Conservation (phyloP, 2,113 vertebrate genomes). For the Hirundichthys speculiger region DNA sequence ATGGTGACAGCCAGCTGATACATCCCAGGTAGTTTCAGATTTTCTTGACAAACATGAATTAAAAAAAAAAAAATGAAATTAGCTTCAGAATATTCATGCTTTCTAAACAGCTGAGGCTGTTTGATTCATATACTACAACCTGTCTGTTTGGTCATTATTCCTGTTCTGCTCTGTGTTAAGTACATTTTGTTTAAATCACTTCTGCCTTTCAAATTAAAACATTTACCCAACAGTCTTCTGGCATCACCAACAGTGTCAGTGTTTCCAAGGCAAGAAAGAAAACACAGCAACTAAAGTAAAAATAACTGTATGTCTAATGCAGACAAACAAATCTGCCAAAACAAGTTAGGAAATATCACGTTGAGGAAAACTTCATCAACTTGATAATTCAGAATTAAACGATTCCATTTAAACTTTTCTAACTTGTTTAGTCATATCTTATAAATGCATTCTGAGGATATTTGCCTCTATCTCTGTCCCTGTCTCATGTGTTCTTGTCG, state of each 20-base stretch:
- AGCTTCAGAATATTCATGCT: background rate
- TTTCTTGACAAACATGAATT: no score
- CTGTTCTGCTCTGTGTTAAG: background rate
- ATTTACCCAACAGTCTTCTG: slow-evolving; percentile 2
- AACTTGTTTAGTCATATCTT: slow-evolving; percentile 31
- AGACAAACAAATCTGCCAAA: slow-evolving; percentile 8
- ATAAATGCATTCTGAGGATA: slow-evolving; percentile 29
- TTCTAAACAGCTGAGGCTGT: background rate
- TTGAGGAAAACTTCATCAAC: no score
- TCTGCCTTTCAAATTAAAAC: slow-evolving; percentile 5
- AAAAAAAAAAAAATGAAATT: no score
- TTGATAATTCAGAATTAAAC: no score
- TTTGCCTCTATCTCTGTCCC: slow-evolving; percentile 5
- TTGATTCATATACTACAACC: background rate
- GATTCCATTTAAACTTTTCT: no score
- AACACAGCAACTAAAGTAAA: background rate
- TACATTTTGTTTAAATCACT: background rate
- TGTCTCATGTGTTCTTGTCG: slow-evolving; percentile 12
- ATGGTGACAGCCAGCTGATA: no score
- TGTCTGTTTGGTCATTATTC: background rate
- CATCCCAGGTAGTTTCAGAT: no score
- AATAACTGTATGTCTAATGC: background rate
- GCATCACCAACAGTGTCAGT: background rate
- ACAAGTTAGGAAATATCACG: background rate
- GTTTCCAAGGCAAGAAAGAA: background rate